These are phyloP conservation scores for Coranthus polyacanthus DNA, from an alignment of 2,797 vertebrate genomes.

Conservation along the genomic window DNA sequence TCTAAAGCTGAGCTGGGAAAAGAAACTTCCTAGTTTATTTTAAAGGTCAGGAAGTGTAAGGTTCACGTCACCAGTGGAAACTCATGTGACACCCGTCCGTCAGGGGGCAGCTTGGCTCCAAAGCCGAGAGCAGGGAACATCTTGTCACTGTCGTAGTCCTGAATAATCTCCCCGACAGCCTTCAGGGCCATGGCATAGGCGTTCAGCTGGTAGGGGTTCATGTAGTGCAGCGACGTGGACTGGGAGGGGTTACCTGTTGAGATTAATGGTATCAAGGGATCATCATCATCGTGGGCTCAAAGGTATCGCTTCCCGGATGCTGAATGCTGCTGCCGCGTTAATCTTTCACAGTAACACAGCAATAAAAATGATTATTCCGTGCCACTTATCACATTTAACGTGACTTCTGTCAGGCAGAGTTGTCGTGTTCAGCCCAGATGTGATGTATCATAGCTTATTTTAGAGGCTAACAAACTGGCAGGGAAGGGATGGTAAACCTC, in stretches of 20 bases:
- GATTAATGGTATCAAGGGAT: slow-evolving; percentile 17
- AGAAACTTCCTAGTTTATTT: background rate
- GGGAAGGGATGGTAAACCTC: background rate
- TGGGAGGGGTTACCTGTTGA: slow-evolving; percentile 92
- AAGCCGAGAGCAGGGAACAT: slow-evolving; percentile 96
- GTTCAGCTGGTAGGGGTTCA: slow-evolving; percentile 98
- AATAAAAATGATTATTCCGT: slow-evolving; percentile 7
- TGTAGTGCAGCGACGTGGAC: slow-evolving; percentile 96
- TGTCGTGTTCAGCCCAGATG: background rate
- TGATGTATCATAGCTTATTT: slow-evolving; percentile 16
- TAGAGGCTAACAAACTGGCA: slow-evolving; percentile 11
- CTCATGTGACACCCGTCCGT: slow-evolving; percentile 94
- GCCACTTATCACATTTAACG: background rate
- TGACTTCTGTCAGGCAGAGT: too few relatives aligned
- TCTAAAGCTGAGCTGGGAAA: too few relatives aligned
- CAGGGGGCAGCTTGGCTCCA: slow-evolving; percentile 94
- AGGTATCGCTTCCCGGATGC: background rate
- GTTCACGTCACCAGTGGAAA: slow-evolving; percentile 91
- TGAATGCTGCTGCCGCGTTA: background rate
- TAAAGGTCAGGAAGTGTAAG: background rate
- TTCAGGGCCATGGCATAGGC: slow-evolving; percentile 96
- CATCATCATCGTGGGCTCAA: background rate
- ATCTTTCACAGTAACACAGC: background rate
- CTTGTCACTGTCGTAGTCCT: slow-evolving; percentile 98
- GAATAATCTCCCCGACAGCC: slow-evolving; percentile 96